A percentile compares a stretch with the other conserved stretches of the same genome.
These are phyloP conservation scores for Hemibagrus guttatus DNA, from an alignment of 2,797 vertebrate genomes.

Conservation along the genomic window DNA sequence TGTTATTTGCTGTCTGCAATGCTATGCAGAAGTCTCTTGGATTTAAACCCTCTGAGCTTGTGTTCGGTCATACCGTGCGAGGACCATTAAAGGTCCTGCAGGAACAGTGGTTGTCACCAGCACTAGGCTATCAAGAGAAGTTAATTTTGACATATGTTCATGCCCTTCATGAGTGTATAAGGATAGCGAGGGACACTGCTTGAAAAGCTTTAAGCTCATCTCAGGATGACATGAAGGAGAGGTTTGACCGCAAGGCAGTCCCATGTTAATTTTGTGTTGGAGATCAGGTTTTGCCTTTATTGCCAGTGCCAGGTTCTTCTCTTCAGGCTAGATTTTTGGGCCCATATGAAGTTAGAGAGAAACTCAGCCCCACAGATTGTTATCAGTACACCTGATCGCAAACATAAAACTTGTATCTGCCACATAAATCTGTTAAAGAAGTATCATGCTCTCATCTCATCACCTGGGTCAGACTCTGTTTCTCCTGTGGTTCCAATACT, in stretches of 20 bases:
- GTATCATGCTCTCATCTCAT: too few species aligned
- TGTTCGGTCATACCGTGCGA: conserved; percentile 15
- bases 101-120: background rate
- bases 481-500: background rate
- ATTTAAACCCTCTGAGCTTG: background rate
- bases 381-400: background rate
- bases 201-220: too few species aligned
- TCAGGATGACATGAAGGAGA: background rate
- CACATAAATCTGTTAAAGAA: too few species aligned
- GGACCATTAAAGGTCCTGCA: background rate
- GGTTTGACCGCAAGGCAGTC: background rate
- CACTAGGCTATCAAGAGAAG: background rate
- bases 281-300: background rate
- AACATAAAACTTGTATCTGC: background rate
- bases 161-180: background rate
- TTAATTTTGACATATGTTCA: background rate
- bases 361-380: background rate
- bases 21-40: background rate
- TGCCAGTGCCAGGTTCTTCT: background rate
- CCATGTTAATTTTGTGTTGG: background rate
- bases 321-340: background rate
- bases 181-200: too few species aligned
- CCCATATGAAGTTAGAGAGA: background rate
- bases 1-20: background rate
- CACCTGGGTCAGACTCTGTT: too few species aligned